phyloP scores from a whole-genome alignment of 1,140 invertebrate species.

The Protaetia brevitarsis region DNA sequence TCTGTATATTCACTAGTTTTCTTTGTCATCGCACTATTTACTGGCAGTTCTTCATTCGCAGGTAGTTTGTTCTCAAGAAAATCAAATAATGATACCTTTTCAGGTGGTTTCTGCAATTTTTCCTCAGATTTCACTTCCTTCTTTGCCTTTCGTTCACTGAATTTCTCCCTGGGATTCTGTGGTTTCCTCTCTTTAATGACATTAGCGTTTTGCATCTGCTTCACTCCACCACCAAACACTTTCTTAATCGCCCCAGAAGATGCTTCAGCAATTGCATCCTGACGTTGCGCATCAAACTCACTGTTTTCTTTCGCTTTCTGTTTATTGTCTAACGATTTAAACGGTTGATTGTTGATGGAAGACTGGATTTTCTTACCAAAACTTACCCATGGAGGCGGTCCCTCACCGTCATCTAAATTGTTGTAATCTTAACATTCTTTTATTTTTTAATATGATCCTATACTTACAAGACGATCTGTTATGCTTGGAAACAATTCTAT shows the following conservation, averaged over 20 bases:
- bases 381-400: slow-evolving; percentile 70
- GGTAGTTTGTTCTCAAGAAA: slow-evolving; percentile 82
- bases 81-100: slow-evolving; percentile 81
- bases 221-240: slow-evolving; percentile 71
- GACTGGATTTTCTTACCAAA: slow-evolving; percentile 75
- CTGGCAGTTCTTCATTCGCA: slow-evolving; percentile 42
- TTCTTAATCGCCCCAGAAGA: slow-evolving; percentile 73
- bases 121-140: slow-evolving; percentile 50
- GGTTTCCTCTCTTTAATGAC: slow-evolving; percentile 46
- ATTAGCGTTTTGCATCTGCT: slow-evolving; percentile 47
- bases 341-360: slow-evolving; percentile 61
- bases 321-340: slow-evolving; percentile 66
- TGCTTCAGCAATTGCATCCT: slow-evolving; percentile 83
- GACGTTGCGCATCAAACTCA: slow-evolving; percentile 81
- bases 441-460: too few species aligned
- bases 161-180: slow-evolving; percentile 46
- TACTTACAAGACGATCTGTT: slow-evolving; percentile 52
- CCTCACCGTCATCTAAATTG: slow-evolving; percentile 32
- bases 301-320: slow-evolving; percentile 66
- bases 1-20: neutral
- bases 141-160: slow-evolving; percentile 48
- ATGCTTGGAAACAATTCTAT: slow-evolving; percentile 72
- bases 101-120: slow-evolving; percentile 69
- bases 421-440: neutral
- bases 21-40: neutral